Evolutionary conservation across 2,888 invertebrate genomes (phyloP), one percentile per base, ranked within the genome.

Genomic region (Leptogaster cylindrica): DNA sequence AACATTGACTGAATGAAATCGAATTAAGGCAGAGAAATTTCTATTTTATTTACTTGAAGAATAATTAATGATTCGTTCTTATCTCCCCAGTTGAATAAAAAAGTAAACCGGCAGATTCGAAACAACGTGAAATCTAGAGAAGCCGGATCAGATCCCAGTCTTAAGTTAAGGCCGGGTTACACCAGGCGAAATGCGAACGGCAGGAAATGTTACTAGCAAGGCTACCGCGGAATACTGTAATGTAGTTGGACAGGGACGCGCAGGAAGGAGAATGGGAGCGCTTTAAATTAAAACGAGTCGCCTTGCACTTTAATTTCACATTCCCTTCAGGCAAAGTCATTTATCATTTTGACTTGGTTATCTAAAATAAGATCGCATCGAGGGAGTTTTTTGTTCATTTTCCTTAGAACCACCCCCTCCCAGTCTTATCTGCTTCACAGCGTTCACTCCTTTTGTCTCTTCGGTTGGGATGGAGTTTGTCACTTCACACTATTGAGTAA

Each of bases 61-160:
- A 73, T 73, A 73, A 73, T 73, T 73, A 73, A 73, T 73, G 73
- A 72, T 71, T 70, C 70, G 69, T 70, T 68, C 70, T 72, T 72
- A 72, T 73, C 72, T 73, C 71, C 71, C 68, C 68, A 51, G 50
- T 51, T 51, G 41, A 65, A 51, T 36, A 65, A 50, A 65, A 50
- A 46, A 10, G 20, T 8, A 25, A n/a, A 25, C 12, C 50, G 14
- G 18, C 20, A 33, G 33, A 33, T 36, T 31, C 50, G 25, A 36
- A 48, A 50, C 48, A 65, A 36, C 36, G 20, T 48, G 48, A 50
- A 48, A 50, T 65, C 50, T 48, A 36, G 65, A 50, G 48, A 27
- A 61, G 61, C 61, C 61, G 61, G 61, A 61, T 61, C 61, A 61
- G 61, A 61, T 61, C 61, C 61, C 61, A 31, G 61, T 61, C 61